Evolutionary conservation across 2,113 vertebrate species (phyloP), one percentile per base, ranked within the genome.

Genomic region (Festucalex cinctus): DNA sequence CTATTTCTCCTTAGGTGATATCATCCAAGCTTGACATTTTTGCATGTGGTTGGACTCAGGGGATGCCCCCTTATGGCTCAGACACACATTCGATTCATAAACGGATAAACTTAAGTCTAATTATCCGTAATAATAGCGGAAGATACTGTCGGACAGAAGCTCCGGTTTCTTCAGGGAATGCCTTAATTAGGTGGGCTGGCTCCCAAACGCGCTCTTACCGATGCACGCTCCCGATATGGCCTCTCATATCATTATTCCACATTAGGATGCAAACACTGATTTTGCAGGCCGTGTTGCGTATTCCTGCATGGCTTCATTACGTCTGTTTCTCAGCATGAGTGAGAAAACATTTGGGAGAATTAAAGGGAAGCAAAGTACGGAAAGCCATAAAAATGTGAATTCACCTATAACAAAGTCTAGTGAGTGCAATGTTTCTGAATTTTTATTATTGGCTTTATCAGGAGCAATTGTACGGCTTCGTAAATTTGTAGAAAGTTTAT

Each of bases 101-200:
- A 75, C 61, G n/a, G 56, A 69, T 48, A 76, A 74, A 76, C 49
- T 73, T 41, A 68, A 63, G 67, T 63, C 59, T 65, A 80, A 86
- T 82, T 83, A 81, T 74, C 65, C 65, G 70, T 62, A 56, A 73
- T 79, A 77, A 82, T 74, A 54, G 35, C 73, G 68, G 26, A 56
- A 64, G 28, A 75, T 70, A 69, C 65, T 65, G 22, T 63, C 58
- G 71, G 71, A 79, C 73, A 68, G 70, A 44, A 6, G 57, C 57
- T 72, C 41, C 65, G 56, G 37, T 58, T 32, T 59, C 76, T 78
- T 73, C 20, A 35, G 82, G 78, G 83, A 84, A 73, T 70, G 68
- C 65, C 37, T 75, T 86, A 84, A 88, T 88, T 83, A 83, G 82
- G 75, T 39, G 39, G 77, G 67, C 78, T 71, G 69, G 62, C 67